phyloP scores from a whole-genome alignment of 2,888 invertebrate genomes.

The Platerodrilus igneus region DNA sequence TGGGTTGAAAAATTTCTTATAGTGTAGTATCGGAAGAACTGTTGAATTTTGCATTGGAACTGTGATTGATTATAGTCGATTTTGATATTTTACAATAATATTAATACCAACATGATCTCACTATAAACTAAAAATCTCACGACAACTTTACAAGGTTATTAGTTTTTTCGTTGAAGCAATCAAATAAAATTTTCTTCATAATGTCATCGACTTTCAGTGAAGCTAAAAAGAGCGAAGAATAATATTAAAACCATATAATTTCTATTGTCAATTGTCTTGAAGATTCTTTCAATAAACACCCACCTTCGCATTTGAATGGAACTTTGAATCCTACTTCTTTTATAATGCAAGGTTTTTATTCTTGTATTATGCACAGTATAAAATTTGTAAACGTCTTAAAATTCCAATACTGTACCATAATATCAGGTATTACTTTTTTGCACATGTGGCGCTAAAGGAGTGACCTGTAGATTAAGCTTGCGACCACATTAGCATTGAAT shows the following conservation, averaged over 20 bases:
- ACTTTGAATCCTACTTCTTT: conserved; percentile 21
- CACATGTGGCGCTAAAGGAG: conserved; percentile 34
- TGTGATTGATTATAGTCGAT: too few species aligned
- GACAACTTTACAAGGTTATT: too few species aligned
- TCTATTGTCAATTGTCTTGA: conserved; percentile 30
- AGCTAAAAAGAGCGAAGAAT: too few species aligned
- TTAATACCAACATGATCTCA: too few species aligned
- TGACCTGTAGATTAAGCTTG: conserved; percentile 38
- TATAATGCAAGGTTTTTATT: conserved; percentile 12
- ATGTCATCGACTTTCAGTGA: too few species aligned
- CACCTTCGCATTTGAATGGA: conserved; percentile 26
- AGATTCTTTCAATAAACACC: conserved; percentile 28
- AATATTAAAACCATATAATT: conserved; percentile 15
- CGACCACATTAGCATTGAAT: conserved; percentile 47
- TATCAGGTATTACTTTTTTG: conserved; percentile 20
- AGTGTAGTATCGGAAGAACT: too few species aligned
- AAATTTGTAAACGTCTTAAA: conserved; percentile 11
- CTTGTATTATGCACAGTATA: conserved; percentile 5
- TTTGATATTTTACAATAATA: too few species aligned
- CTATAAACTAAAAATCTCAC: too few species aligned
- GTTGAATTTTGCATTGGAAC: too few species aligned
- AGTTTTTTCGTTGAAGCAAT: too few species aligned
- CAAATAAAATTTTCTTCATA: too few species aligned
- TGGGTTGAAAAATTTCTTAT: too few species aligned
- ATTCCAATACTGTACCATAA: conserved; percentile 22